Evolutionary conservation across 2,888 invertebrate genomes (phyloP), one percentile per base, ranked within the genome.

Genomic region (Pediacus dermestoides): DNA sequence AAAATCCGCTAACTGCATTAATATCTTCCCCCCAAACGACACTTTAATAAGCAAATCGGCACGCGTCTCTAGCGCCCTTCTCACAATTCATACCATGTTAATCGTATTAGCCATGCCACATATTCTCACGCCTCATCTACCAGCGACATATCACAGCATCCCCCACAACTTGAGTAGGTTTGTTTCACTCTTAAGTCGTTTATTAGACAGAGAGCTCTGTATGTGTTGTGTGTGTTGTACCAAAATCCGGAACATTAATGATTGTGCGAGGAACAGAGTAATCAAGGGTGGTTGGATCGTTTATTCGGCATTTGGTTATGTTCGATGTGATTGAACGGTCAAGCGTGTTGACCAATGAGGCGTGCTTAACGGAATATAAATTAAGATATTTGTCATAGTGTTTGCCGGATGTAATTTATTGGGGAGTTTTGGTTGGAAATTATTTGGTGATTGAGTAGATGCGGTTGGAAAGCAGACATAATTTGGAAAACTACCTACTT

Each of bases 101-200:
- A 68, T 66, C 63, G 59, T 57, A 60, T 68, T 67, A 63, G 60
- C 46, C 53, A 54, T 58, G 66, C 65, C 62, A 57, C 63, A 61
- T 61, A 60, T 65, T 66, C 64, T 61, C 65, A 66, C 65, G 67
- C 63, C 61, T 61, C 66, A 63, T 64, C 62, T 58, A 60, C 56
- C 51, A 33, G 14, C 37, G 38, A 41, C 46, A 43, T 39, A 18
- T 32, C 18, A 36, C 40, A 12, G 39, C n/a, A 28, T 11, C 2
- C 6, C 9, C 23, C 6, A 4, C 14, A 22, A 22, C 23, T 22
- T 25, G 26, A 34, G 26, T 34, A 15, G 23, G 26, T 34, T n/a
- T n/a, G n/a, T n/a, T n/a, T n/a, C n/a, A n/a, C n/a, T n/a, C n/a
- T n/a, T n/a, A n/a, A n/a, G n/a, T n/a, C n/a, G n/a, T n/a, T n/a